Base-by-base conservation (phyloP, 2,797 vertebrate genomes). In the Pseudochaenichthys georgianus region DNA sequence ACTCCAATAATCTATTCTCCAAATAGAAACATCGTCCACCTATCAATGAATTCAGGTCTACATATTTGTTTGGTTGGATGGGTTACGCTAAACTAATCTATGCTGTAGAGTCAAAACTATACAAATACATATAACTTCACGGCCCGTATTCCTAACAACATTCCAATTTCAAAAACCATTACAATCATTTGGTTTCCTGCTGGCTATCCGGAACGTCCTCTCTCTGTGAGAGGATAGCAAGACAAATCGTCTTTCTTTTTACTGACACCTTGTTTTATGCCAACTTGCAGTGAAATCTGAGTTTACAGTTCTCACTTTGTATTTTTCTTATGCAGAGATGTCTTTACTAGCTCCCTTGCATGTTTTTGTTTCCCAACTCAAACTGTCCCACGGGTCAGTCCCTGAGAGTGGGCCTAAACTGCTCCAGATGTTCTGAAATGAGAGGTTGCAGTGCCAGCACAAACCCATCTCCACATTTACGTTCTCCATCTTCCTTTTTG, bases 401-500 rank as follows among this genome's bases (percentile, higher is more conserved):
- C 81, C 69, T 75, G 62, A 71, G 62, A 91, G 87, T 81, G 76
- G 84, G 78, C 67, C 87, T 93, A 93, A 95, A 82, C 89, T 89
- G 76, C 89, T 91, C 93, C 94, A 95, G 95, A 95, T 95, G 94
- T 95, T 89, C 80, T 68, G 64, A 90, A 93, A 95, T 92, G 85
- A 92, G 69, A 75, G 90, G 89, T 84, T 88, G 62, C 80, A 6
- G 82, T 87, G 84, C 94, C 92, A 90, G 88, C 77, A 79, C 63
- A 87, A 92, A 91, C 88, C 88, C 88, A 89, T 89, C 90, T 90
- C 84, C 78, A 71, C 85, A 88, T 81, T 84, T 77, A 75, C 61
- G 31, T 79, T 77, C 85, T 82, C 53, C 75, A 88, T 90, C 84
- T 77, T 81, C 80, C 42, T 38, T 87, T 93, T 95, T 94, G 92